Evolutionary conservation across 2,797 vertebrate species (phyloP).

Genomic region (Austrolebias charrua): DNA sequence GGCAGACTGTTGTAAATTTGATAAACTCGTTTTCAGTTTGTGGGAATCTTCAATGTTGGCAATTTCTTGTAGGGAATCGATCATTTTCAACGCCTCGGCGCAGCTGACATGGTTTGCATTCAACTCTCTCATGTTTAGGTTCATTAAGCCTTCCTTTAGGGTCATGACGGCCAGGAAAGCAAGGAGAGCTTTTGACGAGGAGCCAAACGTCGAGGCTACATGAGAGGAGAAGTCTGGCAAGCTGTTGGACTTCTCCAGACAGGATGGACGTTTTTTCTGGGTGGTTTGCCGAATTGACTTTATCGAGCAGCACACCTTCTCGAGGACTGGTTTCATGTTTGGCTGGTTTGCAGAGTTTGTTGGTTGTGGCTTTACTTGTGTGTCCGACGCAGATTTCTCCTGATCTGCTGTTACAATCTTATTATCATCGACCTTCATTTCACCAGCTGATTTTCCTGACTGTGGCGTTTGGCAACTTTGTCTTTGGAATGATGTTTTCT

Average conservation of each 20-base stretch:
- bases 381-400: slow-evolving; percentile 34
- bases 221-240: slow-evolving; percentile 79
- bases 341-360: slow-evolving; percentile 63
- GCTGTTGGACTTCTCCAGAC: slow-evolving; percentile 78
- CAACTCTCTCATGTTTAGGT: slow-evolving; percentile 61
- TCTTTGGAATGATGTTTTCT: slow-evolving; percentile 32
- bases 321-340: slow-evolving; percentile 73
- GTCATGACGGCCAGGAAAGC: slow-evolving; percentile 88
- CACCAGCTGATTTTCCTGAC: slow-evolving; percentile 14
- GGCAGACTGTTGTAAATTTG: slow-evolving; percentile 78
- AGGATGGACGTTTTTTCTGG: slow-evolving; percentile 70
- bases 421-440: slow-evolving; percentile 7
- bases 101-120: slow-evolving; percentile 72
- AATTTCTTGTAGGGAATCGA: slow-evolving; percentile 85
- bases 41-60: slow-evolving; percentile 81
- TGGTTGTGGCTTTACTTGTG: slow-evolving; percentile 60
- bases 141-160: slow-evolving; percentile 80
- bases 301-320: slow-evolving; percentile 79
- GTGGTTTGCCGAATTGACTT: slow-evolving; percentile 71
- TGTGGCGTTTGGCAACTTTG: slow-evolving; percentile 26
- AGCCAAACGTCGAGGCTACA: slow-evolving; percentile 75
- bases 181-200: slow-evolving; percentile 85
- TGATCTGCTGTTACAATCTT: slow-evolving; percentile 26
- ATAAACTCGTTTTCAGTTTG: slow-evolving; percentile 78
- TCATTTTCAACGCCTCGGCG: slow-evolving; percentile 83